These are phyloP conservation scores for Pseudomyrmex concolor DNA, from an alignment of 1,140 invertebrate genomes.

Conservation along the genomic window DNA sequence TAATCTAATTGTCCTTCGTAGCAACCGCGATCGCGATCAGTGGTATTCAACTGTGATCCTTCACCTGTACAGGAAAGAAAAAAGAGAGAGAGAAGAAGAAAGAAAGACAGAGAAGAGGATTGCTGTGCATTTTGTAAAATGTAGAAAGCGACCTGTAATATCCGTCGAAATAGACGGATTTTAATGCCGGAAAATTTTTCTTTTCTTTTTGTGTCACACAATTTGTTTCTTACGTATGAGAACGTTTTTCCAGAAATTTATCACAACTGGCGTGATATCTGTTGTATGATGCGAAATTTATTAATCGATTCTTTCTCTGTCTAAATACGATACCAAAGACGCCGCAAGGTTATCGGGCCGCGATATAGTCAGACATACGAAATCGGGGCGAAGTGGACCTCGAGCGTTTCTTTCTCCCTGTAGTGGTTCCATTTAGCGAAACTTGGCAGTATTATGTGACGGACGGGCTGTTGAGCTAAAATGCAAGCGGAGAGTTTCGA, in stretches of 20 bases:
- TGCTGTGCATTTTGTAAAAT: constrained; percentile 10
- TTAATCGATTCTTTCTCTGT: too few relatives aligned
- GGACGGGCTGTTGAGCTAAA: constrained; percentile 69
- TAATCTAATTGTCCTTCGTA: constrained; percentile 85
- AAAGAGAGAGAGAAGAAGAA: too few relatives aligned
- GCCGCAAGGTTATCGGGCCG: constrained; percentile 17
- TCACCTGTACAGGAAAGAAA: constrained; percentile 32
- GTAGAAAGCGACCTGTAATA: background rate
- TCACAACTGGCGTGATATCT: too few relatives aligned
- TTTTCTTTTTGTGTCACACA: background rate
- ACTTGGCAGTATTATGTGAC: constrained; percentile 72
- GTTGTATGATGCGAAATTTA: too few relatives aligned
- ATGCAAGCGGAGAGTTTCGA: constrained; percentile 61
- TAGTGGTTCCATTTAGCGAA: constrained; percentile 75
- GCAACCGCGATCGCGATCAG: constrained; percentile 78
- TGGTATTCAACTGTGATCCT: constrained; percentile 77
- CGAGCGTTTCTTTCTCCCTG: constrained; percentile 71
- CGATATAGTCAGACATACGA: constrained; percentile 50
- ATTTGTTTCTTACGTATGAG: background rate
- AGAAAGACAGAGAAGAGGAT: too few relatives aligned
- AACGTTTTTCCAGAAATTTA: background rate
- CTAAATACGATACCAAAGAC: background rate
- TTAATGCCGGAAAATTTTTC: constrained; percentile 5
- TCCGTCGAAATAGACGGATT: background rate
- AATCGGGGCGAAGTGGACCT: constrained; percentile 66